Conservation (phyloP, 2,888 invertebrate species). For the Mimumesa dahlbomi region DNA sequence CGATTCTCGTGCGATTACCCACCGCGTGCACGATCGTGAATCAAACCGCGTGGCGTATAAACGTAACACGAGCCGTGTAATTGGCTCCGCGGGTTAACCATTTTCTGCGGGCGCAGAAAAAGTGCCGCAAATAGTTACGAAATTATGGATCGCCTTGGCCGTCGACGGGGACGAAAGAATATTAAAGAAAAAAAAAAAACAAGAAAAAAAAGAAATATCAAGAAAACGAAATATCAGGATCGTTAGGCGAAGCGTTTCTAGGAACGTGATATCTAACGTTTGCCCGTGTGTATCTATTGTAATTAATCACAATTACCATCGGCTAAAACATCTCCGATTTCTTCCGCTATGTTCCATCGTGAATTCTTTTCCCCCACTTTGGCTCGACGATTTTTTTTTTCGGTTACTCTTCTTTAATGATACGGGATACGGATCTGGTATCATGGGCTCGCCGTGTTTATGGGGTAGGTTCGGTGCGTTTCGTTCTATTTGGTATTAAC, state of each 20-base stretch:
- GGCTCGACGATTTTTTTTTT: too few relatives aligned
- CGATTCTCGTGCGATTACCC: conserved; percentile 40
- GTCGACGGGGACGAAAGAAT: too few relatives aligned
- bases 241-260: conserved; percentile 34
- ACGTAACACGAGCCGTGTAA: conserved; percentile 51
- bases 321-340: conserved; percentile 45
- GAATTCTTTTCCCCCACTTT: not conserved
- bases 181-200: too few relatives aligned
- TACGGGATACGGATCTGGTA: too few relatives aligned
- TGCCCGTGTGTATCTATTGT: conserved; percentile 33
- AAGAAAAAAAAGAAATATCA: too few relatives aligned
- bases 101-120: conserved; percentile 18
- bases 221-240: conserved; percentile 17
- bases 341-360: conserved; percentile 25
- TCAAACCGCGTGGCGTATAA: conserved; percentile 43
- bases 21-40: conserved; percentile 32
- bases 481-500: too few relatives aligned
- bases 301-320: conserved; percentile 53
- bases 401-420: not conserved
- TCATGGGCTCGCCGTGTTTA: too few relatives aligned
- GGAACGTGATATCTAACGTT: conserved; percentile 39
- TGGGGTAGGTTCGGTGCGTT: too few relatives aligned
- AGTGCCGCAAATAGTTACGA: conserved; percentile 14
- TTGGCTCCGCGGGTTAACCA: conserved; percentile 35
- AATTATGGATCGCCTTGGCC: conserved; percentile 20